Conservation (phyloP, 2,888 invertebrate genomes). For the Erannis defoliaria region DNA sequence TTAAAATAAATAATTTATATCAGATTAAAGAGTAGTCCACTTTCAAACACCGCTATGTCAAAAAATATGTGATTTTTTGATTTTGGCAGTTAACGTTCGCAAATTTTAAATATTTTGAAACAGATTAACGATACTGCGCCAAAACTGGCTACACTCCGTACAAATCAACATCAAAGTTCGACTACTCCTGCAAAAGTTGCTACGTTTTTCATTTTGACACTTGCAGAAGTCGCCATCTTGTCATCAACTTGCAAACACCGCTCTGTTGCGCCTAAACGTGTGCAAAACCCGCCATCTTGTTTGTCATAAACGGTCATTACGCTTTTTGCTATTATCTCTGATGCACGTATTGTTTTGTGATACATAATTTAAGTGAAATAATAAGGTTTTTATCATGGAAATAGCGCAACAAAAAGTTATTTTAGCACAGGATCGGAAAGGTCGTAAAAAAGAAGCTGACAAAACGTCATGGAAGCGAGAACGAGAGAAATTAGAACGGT, state of each 20-base stretch:
- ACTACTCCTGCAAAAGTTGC: conserved; percentile 13
- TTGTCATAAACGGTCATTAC: conserved; percentile 12
- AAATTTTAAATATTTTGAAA: conserved; percentile 7
- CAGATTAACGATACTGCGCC: conserved; percentile 5
- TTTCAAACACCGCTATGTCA: background rate
- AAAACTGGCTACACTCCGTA: conserved; percentile 4
- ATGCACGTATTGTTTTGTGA: conserved; percentile 8
- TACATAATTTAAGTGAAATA: conserved; percentile 13
- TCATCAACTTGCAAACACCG: conserved; percentile 22
- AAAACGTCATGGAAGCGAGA: conserved; percentile 8
- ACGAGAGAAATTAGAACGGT: conserved; percentile 7
- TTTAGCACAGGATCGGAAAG: conserved; percentile 11
- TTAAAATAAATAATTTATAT: no score
- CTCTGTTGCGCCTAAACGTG: conserved; percentile 15
- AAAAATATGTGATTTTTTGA: conserved; percentile 8
- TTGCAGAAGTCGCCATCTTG: conserved; percentile 20
- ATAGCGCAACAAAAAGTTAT: conserved; percentile 17
- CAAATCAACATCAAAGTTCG: conserved; percentile 1
- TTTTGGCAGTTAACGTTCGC: conserved; percentile 8
- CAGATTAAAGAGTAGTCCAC: no score
- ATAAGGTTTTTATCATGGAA: conserved; percentile 13
- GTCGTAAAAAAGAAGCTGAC: conserved; percentile 17
- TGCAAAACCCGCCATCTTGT: conserved; percentile 27
- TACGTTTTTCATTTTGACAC: conserved; percentile 5
- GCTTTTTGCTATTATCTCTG: conserved; percentile 7